Evolutionary conservation across 2,888 invertebrate species (phyloP).

Genomic region (Eumacrocentrus americanus): DNA sequence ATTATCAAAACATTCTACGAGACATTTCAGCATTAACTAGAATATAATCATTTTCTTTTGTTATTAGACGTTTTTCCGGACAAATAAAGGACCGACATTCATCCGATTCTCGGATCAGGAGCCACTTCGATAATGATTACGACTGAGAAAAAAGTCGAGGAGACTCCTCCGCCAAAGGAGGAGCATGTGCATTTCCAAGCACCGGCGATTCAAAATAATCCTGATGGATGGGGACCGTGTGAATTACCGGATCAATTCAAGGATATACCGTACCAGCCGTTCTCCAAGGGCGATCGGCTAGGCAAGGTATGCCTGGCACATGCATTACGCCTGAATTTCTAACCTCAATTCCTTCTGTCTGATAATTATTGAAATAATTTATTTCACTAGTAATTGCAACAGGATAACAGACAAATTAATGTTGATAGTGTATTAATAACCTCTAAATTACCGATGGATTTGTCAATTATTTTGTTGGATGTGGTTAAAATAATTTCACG

Average conservation of each 20-base stretch:
- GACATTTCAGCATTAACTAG: no score
- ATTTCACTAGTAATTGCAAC: no score
- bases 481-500: no score
- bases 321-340: neutral
- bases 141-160: conserved; percentile 40
- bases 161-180: conserved; percentile 50
- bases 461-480: no score
- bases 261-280: conserved; percentile 98
- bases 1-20: no score
- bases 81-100: no score
- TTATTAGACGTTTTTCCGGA: no score
- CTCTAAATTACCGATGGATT: no score
- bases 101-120: no score
- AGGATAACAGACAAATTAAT: no score
- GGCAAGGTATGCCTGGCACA: conserved; percentile 77
- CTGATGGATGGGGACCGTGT: conserved; percentile 96
- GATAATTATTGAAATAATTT: neutral
- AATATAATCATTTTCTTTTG: no score
- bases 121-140: conserved; percentile 31
- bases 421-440: no score
- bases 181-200: conserved; percentile 73
- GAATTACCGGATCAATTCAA: conserved; percentile 92
- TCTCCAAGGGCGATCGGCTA: conserved; percentile 96
- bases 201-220: conserved; percentile 82
- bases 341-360: conserved; percentile 14